A percentile compares a stretch with the other conserved stretches of the same genome.
Evolutionary conservation across 2,113 vertebrate species (phyloP).

Genomic region (Empidonax traillii): DNA sequence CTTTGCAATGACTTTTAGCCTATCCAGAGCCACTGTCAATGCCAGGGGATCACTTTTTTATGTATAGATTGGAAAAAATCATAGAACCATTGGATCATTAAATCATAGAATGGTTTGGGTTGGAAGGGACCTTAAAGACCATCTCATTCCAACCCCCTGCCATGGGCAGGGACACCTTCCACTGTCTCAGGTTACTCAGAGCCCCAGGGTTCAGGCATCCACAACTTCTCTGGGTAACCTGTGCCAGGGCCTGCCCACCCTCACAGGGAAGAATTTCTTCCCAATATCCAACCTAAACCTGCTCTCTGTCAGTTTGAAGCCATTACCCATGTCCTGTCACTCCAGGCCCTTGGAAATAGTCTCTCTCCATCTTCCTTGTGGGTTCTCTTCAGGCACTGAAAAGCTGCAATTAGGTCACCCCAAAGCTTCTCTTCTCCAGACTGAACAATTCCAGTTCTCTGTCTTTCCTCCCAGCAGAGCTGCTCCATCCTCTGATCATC

Average conservation of each 20-base stretch:
- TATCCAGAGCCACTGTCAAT: not conserved
- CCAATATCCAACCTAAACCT: fast-evolving
- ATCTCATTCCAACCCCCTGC: not conserved
- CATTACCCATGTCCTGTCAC: not conserved
- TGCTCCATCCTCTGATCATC: not conserved
- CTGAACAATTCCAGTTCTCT: not conserved
- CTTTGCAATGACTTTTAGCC: not conserved
- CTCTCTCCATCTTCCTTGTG: not conserved
- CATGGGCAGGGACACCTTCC: not conserved
- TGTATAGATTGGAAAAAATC: not conserved
- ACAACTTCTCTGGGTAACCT: not conserved
- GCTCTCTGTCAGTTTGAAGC: not conserved
- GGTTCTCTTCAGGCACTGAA: not conserved
- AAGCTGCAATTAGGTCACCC: not conserved
- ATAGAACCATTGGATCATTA: not conserved
- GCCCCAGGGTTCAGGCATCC: not conserved
- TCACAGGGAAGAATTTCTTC: fast-evolving
- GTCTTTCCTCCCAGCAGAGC: not conserved
- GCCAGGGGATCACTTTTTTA: not conserved
- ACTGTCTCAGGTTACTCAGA: fast-evolving
- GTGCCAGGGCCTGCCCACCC: not conserved
- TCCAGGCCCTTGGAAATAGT: not conserved
- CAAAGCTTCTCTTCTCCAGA: not conserved
- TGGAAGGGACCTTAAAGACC: not conserved
- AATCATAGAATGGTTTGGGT: not conserved